Base-by-base conservation (phyloP, 2,797 vertebrate genomes). In the Spatula clypeata region DNA sequence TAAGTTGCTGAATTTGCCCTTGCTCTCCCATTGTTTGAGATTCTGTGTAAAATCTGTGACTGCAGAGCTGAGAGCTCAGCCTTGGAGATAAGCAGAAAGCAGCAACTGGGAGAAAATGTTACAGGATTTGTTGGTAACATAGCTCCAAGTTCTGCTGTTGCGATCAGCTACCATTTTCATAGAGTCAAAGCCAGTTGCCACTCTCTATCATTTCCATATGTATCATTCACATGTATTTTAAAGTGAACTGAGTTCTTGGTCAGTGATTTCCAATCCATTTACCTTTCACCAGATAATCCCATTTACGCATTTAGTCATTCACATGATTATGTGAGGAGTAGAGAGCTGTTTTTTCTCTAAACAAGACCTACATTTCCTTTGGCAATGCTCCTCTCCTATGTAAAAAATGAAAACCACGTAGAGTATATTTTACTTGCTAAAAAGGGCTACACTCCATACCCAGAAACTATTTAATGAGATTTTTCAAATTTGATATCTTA, bases 331-430 rank as follows among this genome's bases (percentile, higher is more conserved):
- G 9, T 24, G 40, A 64, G 26, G 23, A 47, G 23, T 71, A 42
- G 21, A 89, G 20, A 57, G 24, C 31, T 93, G 55, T 6, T 85
- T 84, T 86, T 75, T 36, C 29, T 64, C 58, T 62, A 13, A 81
- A 74, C 38, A 93, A 85, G 73, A 45, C 44, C 36, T 85, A 26
- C 44, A 44, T 91, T 93, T 89, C 32, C 32, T 96, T 71, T 90
- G 75, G 54, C 47, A 91, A 32, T 49, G n/a, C 10, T 86, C 13
- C 42, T 54, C 8, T 86, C 10, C 45, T 20, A 24, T 0, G 1
- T 23, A 76, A 86, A 88, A 19, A 81, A 79, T 81, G 24, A 70
- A 57, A 84, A 42, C 4, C 12, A 67, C 0, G 2, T 60, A 69
- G 7, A 88, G 23, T 80, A 71, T 4, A 38, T 64, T 93, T 88